phyloP scores from a whole-genome alignment of 2,888 invertebrate species.

The Papilio protenor region DNA sequence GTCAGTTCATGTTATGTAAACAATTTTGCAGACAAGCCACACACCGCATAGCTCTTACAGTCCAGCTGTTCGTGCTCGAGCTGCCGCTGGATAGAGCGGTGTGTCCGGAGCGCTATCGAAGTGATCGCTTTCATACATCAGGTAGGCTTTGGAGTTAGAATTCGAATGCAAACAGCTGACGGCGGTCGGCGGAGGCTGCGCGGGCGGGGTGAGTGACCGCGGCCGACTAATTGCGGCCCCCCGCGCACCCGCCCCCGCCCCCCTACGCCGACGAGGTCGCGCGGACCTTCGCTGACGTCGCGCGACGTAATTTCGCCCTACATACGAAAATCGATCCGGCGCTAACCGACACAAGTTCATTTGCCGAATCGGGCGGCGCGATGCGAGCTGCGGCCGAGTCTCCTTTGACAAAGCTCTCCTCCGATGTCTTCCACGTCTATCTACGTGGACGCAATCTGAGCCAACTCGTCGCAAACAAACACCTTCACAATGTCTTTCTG shows the following conservation, averaged over 20 bases:
- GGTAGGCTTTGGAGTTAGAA: slow-evolving; percentile 44
- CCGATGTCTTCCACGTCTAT: neutral
- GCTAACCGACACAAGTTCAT: slow-evolving; percentile 73
- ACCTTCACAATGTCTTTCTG: too few relatives aligned
- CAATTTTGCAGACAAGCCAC: too few relatives aligned
- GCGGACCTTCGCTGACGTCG: slow-evolving; percentile 72
- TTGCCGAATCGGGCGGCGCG: slow-evolving; percentile 40
- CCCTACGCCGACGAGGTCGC: slow-evolving; percentile 59
- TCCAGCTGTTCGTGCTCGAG: neutral
- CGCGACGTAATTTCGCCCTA: slow-evolving; percentile 66
- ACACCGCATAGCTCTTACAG: neutral
- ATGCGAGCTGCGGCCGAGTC: neutral
- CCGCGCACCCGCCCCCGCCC: slow-evolving; percentile 49
- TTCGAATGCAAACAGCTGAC: slow-evolving; percentile 54
- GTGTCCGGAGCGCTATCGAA: neutral
- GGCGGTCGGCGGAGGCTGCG: slow-evolving; percentile 52
- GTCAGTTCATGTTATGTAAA: too few relatives aligned
- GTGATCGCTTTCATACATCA: neutral
- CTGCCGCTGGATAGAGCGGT: too few relatives aligned
- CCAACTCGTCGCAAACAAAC: too few relatives aligned
- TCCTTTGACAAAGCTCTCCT: neutral
- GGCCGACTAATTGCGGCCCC: slow-evolving; percentile 73
- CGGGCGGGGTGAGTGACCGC: slow-evolving; percentile 73
- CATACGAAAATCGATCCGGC: slow-evolving; percentile 75
- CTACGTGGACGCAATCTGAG: neutral